Evolutionary conservation across 2,888 invertebrate species (phyloP), one percentile per base, ranked within the genome.

Genomic region (Rhorus exstirpatorius): DNA sequence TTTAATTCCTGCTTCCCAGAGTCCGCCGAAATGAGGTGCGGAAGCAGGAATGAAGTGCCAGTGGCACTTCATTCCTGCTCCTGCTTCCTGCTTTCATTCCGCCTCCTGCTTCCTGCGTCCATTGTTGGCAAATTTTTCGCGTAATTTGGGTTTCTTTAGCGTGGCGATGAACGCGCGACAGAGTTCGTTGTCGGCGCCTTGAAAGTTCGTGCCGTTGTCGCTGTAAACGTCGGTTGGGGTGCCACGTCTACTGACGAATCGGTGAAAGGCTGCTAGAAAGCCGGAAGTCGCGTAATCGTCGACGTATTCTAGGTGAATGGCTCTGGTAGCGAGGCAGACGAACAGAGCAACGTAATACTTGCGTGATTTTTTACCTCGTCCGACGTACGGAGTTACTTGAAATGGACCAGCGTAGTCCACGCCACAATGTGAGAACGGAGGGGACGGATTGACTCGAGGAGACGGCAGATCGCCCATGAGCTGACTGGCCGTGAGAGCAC

Each of bases 1-100:
- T n/a, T n/a, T n/a, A n/a, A n/a, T n/a, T n/a, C n/a, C n/a, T n/a
- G n/a, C n/a, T n/a, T n/a, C n/a, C n/a, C n/a, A n/a, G n/a, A n/a
- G n/a, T n/a, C n/a, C 88, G 0, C 87, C 88, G 35, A 86, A 86
- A 61, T 89, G 86, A 3, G 87, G 88, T 0, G 86, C 3, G 78
- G n/a, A n/a, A n/a, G n/a, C n/a, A n/a, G n/a, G 21, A 0, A 49
- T 75, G 51, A 88, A 89, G 19, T 87, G 55, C 86, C 88, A 60
- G 12, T 3, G 31, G n/a, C n/a, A n/a, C n/a, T n/a, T n/a, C n/a
- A n/a, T n/a, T n/a, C n/a, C n/a, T n/a, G n/a, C n/a, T n/a, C n/a
- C n/a, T n/a, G n/a, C n/a, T n/a, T n/a, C n/a, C n/a, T n/a, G n/a
- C n/a, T n/a, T n/a, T n/a, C n/a, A n/a, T n/a, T n/a, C n/a, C n/a